Percentiles rank a stretch among this genome's conserved stretches.
These are phyloP conservation scores for Apis cerana DNA, from an alignment of 1,140 invertebrate genomes.

Conservation along the genomic window DNA sequence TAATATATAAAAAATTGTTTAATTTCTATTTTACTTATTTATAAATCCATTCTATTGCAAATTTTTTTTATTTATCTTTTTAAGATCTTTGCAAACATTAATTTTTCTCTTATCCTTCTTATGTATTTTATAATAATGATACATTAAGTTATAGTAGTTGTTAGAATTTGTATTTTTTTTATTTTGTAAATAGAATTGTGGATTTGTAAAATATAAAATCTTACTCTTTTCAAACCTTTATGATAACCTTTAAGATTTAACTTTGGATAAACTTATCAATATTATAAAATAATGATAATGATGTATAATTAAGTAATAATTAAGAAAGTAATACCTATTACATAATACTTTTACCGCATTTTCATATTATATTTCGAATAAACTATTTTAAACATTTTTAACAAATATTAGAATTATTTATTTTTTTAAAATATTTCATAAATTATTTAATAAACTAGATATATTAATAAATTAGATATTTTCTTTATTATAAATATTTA, in stretches of 20 bases:
- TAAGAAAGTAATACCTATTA: background rate
- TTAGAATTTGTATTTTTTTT: background rate
- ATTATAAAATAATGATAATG: conserved; percentile 15
- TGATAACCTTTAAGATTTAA: no score
- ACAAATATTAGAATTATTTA: no score
- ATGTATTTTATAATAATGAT: background rate
- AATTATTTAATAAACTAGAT: background rate
- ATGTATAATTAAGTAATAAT: background rate
- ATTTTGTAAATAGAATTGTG: conserved; percentile 19
- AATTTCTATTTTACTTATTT: background rate
- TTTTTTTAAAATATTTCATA: background rate
- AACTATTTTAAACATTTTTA: background rate
- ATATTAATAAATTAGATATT: background rate
- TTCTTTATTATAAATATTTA: background rate
- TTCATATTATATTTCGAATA: background rate
- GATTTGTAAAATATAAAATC: conserved; percentile 15
- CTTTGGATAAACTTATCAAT: background rate
- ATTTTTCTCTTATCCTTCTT: background rate
- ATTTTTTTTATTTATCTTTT: background rate
- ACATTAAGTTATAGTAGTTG: background rate
- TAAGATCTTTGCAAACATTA: background rate
- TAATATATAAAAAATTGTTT: background rate
- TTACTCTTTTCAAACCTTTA: conserved; percentile 7
- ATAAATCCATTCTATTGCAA: background rate
- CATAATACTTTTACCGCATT: background rate